Evolutionary conservation across 2,113 vertebrate species (phyloP).

Genomic region (Neodontobutis hainanensis): DNA sequence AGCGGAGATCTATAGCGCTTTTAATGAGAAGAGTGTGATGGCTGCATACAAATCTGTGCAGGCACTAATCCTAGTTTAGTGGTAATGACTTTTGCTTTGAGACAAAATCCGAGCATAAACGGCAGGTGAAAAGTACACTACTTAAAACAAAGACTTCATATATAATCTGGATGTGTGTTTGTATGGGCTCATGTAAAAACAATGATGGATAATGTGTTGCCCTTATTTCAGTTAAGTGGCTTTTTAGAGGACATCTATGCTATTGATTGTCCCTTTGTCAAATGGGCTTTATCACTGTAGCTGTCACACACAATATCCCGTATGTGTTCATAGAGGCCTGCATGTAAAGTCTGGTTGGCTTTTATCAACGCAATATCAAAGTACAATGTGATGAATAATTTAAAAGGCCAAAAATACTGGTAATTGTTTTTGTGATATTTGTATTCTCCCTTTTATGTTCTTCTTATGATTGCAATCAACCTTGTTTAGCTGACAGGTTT

Average conservation of each 20-base stretch:
- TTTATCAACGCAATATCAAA: neutral
- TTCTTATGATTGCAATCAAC: neutral
- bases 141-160: neutral
- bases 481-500: constrained; percentile 2
- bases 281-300: constrained; percentile 46
- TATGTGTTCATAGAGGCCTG: neutral
- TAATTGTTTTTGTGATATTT: too few relatives aligned
- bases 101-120: constrained; percentile 1
- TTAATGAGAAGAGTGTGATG: constrained; percentile 19
- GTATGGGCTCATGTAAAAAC: constrained; percentile 1
- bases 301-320: constrained; percentile 20
- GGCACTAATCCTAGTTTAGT: constrained; percentile 2
- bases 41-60: constrained; percentile 23
- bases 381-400: too few relatives aligned
- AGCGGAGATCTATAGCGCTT: constrained; percentile 16
- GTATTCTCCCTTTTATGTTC: neutral
- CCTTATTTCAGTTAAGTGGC: constrained; percentile 58
- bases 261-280: constrained; percentile 63
- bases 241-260: constrained; percentile 57
- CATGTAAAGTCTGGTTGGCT: neutral
- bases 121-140: neutral
- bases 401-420: neutral
- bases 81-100: constrained; percentile 13
- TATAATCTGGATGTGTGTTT: neutral
- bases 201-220: constrained; percentile 36